phyloP scores from a whole-genome alignment of 2,113 vertebrate genomes.

The rabbit (Oryctolagus cuniculus) region mOryCun1.1 NC_091451.1:17419501-17420000 shows the following conservation, averaged over 20 bases:
- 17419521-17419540: conserved; percentile 45
- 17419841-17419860: conserved; percentile 75
- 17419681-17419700: conserved; percentile 21
- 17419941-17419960: neutral
- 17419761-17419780: conserved; percentile 68
- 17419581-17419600: conserved; percentile 77
- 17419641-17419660: neutral
- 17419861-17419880: conserved; percentile 35
- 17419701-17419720: neutral
- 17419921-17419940: neutral
- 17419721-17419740: conserved; percentile 66
- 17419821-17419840: conserved; percentile 63
- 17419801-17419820: conserved; percentile 74
- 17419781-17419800: conserved; percentile 80
- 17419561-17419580: conserved; percentile 58
- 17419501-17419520: neutral
- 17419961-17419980: neutral
- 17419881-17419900: neutral
- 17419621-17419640: neutral
- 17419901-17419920: neutral
- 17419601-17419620: neutral
- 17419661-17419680: conserved; percentile 41
- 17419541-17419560: conserved; percentile 40
- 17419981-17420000: conserved; percentile 81
- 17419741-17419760: conserved; percentile 71